Conservation (phyloP, 1,140 invertebrate genomes). For the Batillaria attramentaria region DNA sequence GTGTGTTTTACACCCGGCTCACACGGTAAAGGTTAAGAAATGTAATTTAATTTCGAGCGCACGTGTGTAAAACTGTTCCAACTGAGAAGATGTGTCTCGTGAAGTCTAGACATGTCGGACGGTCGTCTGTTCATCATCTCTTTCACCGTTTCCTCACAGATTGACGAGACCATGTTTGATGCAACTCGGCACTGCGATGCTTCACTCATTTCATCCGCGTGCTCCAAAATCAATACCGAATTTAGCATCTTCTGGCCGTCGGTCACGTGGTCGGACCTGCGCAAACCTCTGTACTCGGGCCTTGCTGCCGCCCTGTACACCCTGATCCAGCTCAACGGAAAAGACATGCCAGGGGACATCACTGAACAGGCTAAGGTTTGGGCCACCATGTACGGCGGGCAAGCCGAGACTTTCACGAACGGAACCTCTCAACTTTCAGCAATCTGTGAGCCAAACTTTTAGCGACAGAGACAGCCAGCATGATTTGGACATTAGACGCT, state of each 20-base stretch:
- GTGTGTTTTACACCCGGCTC: too few species aligned
- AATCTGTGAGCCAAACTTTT: background rate
- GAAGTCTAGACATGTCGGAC: too few species aligned
- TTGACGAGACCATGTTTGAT: background rate
- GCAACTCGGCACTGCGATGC: background rate
- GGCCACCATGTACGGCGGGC: background rate
- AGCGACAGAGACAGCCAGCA: too few species aligned
- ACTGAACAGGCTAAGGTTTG: background rate
- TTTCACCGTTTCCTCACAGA: too few species aligned
- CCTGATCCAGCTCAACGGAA: conserved; percentile 38
- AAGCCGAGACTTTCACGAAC: background rate
- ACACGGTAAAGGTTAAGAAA: too few species aligned
- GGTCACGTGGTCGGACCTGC: conserved; percentile 46
- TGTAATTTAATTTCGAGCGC: too few species aligned
- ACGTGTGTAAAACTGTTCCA: too few species aligned
- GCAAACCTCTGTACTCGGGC: conserved; percentile 56
- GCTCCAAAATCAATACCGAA: background rate
- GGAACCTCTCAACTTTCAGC: background rate
- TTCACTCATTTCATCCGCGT: background rate
- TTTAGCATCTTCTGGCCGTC: conserved; percentile 49
- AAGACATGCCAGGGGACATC: background rate
- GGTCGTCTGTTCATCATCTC: too few species aligned
- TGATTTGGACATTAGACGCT: too few species aligned
- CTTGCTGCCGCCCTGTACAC: conserved; percentile 60
- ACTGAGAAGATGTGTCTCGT: too few species aligned